Evolutionary conservation across 2,888 invertebrate genomes (phyloP), one percentile per base, ranked within the genome.

Genomic region (Acronicta aceris): DNA sequence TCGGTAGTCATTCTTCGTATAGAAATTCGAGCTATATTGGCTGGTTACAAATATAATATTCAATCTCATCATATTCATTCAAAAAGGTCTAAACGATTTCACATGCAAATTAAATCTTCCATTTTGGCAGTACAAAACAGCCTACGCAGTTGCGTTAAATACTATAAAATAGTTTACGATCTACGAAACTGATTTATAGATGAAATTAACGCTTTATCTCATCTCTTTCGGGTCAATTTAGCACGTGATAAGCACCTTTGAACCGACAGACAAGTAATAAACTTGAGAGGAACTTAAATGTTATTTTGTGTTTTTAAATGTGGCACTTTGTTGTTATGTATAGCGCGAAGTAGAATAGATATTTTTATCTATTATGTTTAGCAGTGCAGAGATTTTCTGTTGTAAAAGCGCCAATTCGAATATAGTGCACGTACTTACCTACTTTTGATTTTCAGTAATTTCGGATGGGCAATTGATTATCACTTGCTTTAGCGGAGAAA

Each of bases 81-180:
- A 8, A 1, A 30, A 30, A 30, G 9, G 10, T 30, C 7, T 27
- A 27, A 5, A 27, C 27, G 27, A 27, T 27, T 27, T 27, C 6
- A 27, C 27, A 50, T 50, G 57, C 42, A 59, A 21, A 49, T 59
- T 42, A 55, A 56, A 40, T 46, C 52, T 55, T 53, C 41, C 30
- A 51, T 54, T 48, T 38, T n/a, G 51, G 5, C 13, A 21, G 41
- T 17, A 16, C 13, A 46, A 27, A 51, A 10, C 43, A 21, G 38
- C 48, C 41, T 46, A 41, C 59, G 48, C 42, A 38, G 59, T 49
- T 56, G 59, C 57, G 51, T 60, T 51, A 47, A n/a, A 62, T 47
- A 48, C 52, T 65, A 74, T 77, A 66, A 76, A 77, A 61, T 43
- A n/a, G n/a, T 65, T 76, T 63, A 75, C 59, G 70, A 62, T 48